A percentile compares a stretch with the other conserved stretches of the same genome.
phyloP scores from a whole-genome alignment of 2,797 vertebrate species.

The Gymnoscopelus braueri region DNA sequence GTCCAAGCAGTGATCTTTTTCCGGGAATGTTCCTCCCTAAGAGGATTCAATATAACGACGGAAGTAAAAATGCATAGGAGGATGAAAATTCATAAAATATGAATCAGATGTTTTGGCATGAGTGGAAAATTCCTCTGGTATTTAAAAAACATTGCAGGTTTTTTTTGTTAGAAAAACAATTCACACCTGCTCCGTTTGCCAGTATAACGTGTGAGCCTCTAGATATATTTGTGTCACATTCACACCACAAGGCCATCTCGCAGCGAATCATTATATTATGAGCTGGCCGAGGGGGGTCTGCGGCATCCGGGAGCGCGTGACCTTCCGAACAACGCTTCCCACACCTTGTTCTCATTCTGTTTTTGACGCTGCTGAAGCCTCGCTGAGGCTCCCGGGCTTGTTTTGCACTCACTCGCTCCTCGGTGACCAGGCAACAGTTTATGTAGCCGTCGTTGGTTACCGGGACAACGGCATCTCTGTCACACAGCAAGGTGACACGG shows the following conservation, averaged over 20 bases:
- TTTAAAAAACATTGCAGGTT: slow-evolving; percentile 22
- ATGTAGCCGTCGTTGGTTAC: slow-evolving; percentile 67
- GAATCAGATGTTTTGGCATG: slow-evolving; percentile 45
- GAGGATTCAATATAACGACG: slow-evolving; percentile 48
- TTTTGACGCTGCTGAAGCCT: slow-evolving; percentile 24
- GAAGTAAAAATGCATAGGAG: slow-evolving; percentile 34
- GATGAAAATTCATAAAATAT: slow-evolving; percentile 37
- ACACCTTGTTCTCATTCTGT: slow-evolving; percentile 46
- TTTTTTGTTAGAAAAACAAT: slow-evolving; percentile 17
- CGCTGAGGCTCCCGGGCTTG: slow-evolving; percentile 50
- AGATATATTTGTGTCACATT: slow-evolving; percentile 36
- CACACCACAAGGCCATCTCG: slow-evolving; percentile 42
- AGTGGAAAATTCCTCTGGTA: slow-evolving; percentile 31
- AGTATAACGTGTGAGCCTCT: slow-evolving; percentile 19
- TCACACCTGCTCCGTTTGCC: slow-evolving; percentile 26
- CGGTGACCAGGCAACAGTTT: slow-evolving; percentile 75
- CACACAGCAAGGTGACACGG: slow-evolving; percentile 76
- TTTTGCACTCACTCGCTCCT: slow-evolving; percentile 37
- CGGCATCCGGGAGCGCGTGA: slow-evolving; percentile 47
- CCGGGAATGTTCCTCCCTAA: slow-evolving; percentile 35
- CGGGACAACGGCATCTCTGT: slow-evolving; percentile 61
- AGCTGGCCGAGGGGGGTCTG: slow-evolving; percentile 37
- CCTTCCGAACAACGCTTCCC: slow-evolving; percentile 44
- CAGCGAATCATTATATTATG: slow-evolving; percentile 58
- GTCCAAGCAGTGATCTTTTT: slow-evolving; percentile 53